These are phyloP conservation scores for Leuctra nigra DNA, from an alignment of 2,888 invertebrate species.

Conservation along the genomic window DNA sequence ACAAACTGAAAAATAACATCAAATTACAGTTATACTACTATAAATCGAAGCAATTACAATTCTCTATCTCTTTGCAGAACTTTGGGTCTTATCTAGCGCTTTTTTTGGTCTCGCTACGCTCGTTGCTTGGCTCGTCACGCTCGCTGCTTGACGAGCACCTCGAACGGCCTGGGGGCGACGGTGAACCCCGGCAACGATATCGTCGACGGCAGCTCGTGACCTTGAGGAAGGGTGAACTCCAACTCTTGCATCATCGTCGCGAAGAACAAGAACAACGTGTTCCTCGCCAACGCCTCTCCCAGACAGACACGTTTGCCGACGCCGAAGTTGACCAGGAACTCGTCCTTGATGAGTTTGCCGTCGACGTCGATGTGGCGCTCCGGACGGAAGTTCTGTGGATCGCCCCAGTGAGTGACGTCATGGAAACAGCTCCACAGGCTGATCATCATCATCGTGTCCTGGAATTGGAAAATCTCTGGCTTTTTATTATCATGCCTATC, in stretches of 20 bases:
- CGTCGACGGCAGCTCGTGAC: slow-evolving; percentile 24
- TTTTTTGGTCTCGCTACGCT: no score
- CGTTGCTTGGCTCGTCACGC: no score
- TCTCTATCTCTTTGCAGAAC: no score
- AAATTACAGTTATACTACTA: no score
- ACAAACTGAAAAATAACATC: no score
- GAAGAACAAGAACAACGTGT: slow-evolving; percentile 29
- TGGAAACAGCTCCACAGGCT: slow-evolving; percentile 28
- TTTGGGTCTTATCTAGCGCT: no score
- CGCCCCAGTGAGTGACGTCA: slow-evolving; percentile 30
- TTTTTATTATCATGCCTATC: no score
- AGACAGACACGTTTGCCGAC: slow-evolving; percentile 30
- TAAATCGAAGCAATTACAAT: no score
- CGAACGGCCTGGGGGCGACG: slow-evolving; percentile 27
- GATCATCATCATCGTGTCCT: slow-evolving; percentile 26
- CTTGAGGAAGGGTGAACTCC: slow-evolving; percentile 25
- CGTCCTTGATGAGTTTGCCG: slow-evolving; percentile 28
- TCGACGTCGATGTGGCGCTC: slow-evolving; percentile 28
- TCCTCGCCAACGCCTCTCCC: slow-evolving; percentile 30
- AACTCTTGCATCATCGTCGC: slow-evolving; percentile 29
- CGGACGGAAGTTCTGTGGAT: slow-evolving; percentile 31
- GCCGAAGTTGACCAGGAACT: slow-evolving; percentile 29
- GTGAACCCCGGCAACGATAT: slow-evolving; percentile 27
- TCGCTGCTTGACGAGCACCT: not conserved
- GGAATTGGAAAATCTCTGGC: no score